Conservation (phyloP, 2,113 vertebrate genomes). For the Callopanchax toddi region DNA sequence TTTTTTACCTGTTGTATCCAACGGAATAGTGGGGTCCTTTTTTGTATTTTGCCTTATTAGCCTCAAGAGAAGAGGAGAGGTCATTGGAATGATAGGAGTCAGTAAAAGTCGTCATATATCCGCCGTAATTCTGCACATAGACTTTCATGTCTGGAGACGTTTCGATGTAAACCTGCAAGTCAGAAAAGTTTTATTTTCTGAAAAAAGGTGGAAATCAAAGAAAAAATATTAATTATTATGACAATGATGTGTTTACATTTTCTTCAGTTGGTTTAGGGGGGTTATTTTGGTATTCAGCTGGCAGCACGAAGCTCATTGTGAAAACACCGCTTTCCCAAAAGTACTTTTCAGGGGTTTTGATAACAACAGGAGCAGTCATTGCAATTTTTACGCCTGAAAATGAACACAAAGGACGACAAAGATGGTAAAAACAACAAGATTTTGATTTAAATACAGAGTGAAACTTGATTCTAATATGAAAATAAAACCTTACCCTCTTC, state of each 20-base stretch:
- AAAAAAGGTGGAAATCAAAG: neutral
- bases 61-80: constrained; percentile 53
- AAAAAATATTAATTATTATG: neutral
- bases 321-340: constrained; percentile 27
- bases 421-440: neutral
- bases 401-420: neutral
- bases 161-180: constrained; percentile 68
- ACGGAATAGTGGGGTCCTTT: constrained; percentile 50
- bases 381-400: constrained; percentile 66
- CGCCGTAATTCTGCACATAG: constrained; percentile 66
- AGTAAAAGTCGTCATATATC: constrained; percentile 42
- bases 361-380: constrained; percentile 73
- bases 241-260: constrained; percentile 35
- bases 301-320: constrained; percentile 76
- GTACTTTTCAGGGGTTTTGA: constrained; percentile 28
- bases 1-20: constrained; percentile 81
- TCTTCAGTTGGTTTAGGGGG: constrained; percentile 65
- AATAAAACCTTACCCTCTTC: constrained; percentile 27
- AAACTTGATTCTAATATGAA: too few relatives aligned
- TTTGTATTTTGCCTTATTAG: constrained; percentile 46
- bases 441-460: too few relatives aligned
- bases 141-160: constrained; percentile 48
- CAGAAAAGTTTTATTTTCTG: neutral
- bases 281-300: constrained; percentile 54
- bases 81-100: neutral